A percentile compares a stretch with the other conserved stretches of the same genome.
Conservation (phyloP, 2,888 invertebrate genomes). For the Eulithis prunata region DNA sequence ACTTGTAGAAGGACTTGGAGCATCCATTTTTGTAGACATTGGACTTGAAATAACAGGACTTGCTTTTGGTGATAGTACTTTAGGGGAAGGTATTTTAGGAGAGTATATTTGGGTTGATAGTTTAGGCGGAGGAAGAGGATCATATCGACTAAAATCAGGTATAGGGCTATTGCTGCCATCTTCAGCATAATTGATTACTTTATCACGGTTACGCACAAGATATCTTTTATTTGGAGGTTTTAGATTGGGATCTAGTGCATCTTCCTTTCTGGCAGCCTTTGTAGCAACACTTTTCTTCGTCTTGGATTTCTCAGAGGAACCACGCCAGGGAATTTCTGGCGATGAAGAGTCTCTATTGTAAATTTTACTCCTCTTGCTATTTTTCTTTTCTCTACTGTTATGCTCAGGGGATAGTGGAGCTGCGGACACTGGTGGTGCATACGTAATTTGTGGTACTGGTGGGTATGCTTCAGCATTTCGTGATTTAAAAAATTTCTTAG, state of each 20-base stretch:
- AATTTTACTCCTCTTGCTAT: constrained; percentile 64
- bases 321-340: constrained; percentile 75
- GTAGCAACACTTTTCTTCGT: constrained; percentile 72
- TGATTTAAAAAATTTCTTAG: constrained; percentile 96
- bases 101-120: constrained; percentile 48
- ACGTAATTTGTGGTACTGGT: constrained; percentile 79
- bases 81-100: constrained; percentile 55
- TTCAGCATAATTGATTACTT: constrained; percentile 87
- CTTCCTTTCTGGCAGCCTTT: constrained; percentile 78
- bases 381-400: constrained; percentile 72
- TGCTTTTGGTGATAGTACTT: constrained; percentile 74
- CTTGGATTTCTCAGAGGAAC: constrained; percentile 75
- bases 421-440: constrained; percentile 77
- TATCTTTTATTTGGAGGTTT: constrained; percentile 82
- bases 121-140: constrained; percentile 53
- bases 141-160: constrained; percentile 74
- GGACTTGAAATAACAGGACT: constrained; percentile 74
- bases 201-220: constrained; percentile 82
- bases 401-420: constrained; percentile 78
- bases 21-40: constrained; percentile 66
- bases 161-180: constrained; percentile 84
- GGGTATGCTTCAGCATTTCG: constrained; percentile 88
- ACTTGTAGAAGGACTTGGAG: constrained; percentile 77
- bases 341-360: constrained; percentile 79
- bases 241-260: constrained; percentile 63